Percentiles rank a stretch among this genome's conserved stretches.
Conservation (phyloP, 2,888 invertebrate species). For the Xanthorhoe designata region DNA sequence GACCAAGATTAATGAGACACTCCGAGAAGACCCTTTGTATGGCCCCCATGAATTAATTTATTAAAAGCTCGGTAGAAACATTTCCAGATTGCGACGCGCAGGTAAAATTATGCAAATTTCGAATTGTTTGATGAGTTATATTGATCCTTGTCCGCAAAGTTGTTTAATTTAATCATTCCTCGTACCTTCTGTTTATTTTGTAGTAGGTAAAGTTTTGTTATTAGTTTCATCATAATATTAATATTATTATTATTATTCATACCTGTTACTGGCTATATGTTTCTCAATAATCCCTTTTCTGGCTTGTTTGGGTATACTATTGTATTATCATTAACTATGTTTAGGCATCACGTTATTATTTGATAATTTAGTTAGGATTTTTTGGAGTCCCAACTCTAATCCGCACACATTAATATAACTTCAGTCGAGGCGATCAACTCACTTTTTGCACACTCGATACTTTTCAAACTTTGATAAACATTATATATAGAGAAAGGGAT, state of each 20-base stretch:
- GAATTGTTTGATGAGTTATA: slow-evolving; percentile 39
- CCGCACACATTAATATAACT: no score
- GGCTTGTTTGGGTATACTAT: not conserved
- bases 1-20: slow-evolving; percentile 59
- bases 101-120: slow-evolving; percentile 42
- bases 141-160: slow-evolving; percentile 33
- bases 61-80: slow-evolving; percentile 42
- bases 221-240: slow-evolving; percentile 21
- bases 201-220: slow-evolving; percentile 26
- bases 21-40: slow-evolving; percentile 53
- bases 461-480: no score
- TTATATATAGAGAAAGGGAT: no score
- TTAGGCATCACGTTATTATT: no score
- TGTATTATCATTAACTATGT: not conserved
- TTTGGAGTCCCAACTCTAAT: no score
- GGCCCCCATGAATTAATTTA: slow-evolving; percentile 58
- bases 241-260: no score
- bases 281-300: not conserved
- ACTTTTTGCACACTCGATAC: not conserved
- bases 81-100: slow-evolving; percentile 38
- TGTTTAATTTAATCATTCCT: slow-evolving; percentile 32
- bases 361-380: no score
- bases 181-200: slow-evolving; percentile 30
- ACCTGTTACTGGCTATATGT: not conserved
- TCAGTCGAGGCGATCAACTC: no score